Evolutionary conservation across 2,797 vertebrate genomes (phyloP), one percentile per base, ranked within the genome.

Genomic region (Delichon dasypus): DNA sequence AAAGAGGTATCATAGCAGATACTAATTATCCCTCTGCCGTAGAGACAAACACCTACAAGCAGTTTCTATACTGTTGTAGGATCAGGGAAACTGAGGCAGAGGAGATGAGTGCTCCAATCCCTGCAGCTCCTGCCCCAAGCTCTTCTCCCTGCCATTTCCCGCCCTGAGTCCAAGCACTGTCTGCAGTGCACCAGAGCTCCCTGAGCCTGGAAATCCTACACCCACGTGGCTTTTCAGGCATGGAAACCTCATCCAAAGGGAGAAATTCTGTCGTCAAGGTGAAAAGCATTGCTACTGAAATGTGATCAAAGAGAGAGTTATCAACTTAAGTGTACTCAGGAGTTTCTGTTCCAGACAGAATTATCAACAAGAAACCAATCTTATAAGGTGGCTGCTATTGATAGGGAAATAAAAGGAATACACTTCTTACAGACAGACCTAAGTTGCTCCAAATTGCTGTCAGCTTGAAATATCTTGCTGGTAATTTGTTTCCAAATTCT

Each of bases 401-500:
- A 96, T 94, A 85, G 77, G 89, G 71, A 96, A 97, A 94, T 92
- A 96, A 95, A 95, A 96, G 87, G 94, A 93, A 87, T 91, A 70
- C 66, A 64, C 73, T 89, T 84, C 92, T 95, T 95, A 95, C 84
- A 84, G 81, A 67, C 53, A 91, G 71, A 60, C 73, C 90, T 91
- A 96, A 90, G 92, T 83, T 96, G 36, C 73, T 92, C 94, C 94
- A 94, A 91, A 74, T 89, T 91, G 67, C 87, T 95, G 79, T 93
- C 91, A 88, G 75, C 73, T 96, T 97, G 95, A 94, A 94, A 89
- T 88, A 84, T 89, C 76, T 95, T 47, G 45, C 96, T 84, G 76
- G 89, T 93, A 96, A 96, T 96, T 97, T 97, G 94, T 96, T 96
- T 95, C 91, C 88, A 88, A 96, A 95, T 88, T 93, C 89, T 84